Conservation (phyloP, 37 sponge, comb jelly and placozoan species). For the Spongia lamella region DNA sequence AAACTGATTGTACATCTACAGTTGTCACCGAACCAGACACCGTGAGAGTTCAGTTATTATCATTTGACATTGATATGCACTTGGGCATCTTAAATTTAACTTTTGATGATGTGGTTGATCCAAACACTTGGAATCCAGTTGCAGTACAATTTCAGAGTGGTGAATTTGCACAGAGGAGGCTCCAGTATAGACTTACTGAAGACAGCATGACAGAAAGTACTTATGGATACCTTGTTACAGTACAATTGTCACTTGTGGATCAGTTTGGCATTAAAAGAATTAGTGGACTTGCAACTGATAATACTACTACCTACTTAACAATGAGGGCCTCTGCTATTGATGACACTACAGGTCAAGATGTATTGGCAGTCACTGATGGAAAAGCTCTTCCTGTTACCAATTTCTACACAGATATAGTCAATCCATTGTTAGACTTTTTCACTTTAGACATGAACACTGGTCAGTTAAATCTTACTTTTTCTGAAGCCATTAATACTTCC, state of each 20-base stretch:
- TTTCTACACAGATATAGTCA: slow-evolving; percentile 52
- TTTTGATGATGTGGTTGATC: slow-evolving; percentile 84
- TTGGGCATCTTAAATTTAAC: slow-evolving; percentile 71
- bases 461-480: slow-evolving; percentile 67
- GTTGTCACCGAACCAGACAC: slow-evolving; percentile 44
- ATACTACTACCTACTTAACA: slow-evolving; percentile 64
- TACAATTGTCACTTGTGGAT: slow-evolving; percentile 74
- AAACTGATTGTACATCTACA: slow-evolving; percentile 49
- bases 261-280: slow-evolving; percentile 62
- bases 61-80: slow-evolving; percentile 86
- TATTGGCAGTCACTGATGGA: slow-evolving; percentile 85
- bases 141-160: slow-evolving; percentile 71
- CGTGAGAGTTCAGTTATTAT: slow-evolving; percentile 46
- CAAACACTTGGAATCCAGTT: slow-evolving; percentile 65
- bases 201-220: slow-evolving; percentile 36
- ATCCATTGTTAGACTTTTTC: slow-evolving; percentile 57
- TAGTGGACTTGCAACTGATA: slow-evolving; percentile 56
- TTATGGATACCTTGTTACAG: slow-evolving; percentile 67
- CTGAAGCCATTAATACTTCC: slow-evolving; percentile 74
- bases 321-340: slow-evolving; percentile 83
- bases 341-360: slow-evolving; percentile 74
- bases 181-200: slow-evolving; percentile 45
- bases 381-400: slow-evolving; percentile 68
- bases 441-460: slow-evolving; percentile 68
- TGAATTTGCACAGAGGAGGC: slow-evolving; percentile 15